Evolutionary conservation across 2,113 vertebrate species (phyloP), one percentile per base, ranked within the genome.

Genomic region (Trochalopteron elliotii): DNA sequence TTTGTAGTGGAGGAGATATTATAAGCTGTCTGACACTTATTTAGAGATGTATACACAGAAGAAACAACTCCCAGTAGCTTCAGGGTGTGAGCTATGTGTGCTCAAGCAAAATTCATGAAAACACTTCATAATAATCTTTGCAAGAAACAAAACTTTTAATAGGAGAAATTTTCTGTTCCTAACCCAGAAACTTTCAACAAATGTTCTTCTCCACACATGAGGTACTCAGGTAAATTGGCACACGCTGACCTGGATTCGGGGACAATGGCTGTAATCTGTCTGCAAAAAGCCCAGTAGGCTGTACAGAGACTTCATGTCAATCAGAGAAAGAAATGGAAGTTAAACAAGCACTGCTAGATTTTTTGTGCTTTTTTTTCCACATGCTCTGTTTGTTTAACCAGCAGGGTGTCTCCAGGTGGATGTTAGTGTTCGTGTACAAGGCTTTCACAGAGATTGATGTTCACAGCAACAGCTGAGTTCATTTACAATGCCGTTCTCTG

Each of bases 391-490:
- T 96, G 71, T 91, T 96, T 95, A 95, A 96, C 45, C 82, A 84
- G 60, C 77, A 90, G 85, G 64, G 72, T 90, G 72, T 76, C 90
- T 96, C 67, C 93, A 96, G 94, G 94, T 94, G 91, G 82, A 68
- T 85, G 65, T 92, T 86, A 93, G n/a, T 4, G 2, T 89, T 83
- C 44, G 0, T 47, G 57, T 93, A 67, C 64, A 89, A 75, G 85
- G 47, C 63, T 89, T 79, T 77, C 50, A 74, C 12, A 59, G 78
- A 96, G 83, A 89, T 22, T 63, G 40, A 89, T 53, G 82, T 57
- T 93, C 77, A 33, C 68, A 65, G 60, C 44, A 76, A 80, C 72
- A 85, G 47, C 69, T 60, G 55, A 88, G 50, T 76, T 87, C 31
- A 76, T 67, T 87, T 86, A 78, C 55, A 64, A 61, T 40, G 78